A percentile compares a stretch with the other conserved stretches of the same genome.
Conservation (phyloP, 2,113 vertebrate species). For the Bubo bubo region DNA sequence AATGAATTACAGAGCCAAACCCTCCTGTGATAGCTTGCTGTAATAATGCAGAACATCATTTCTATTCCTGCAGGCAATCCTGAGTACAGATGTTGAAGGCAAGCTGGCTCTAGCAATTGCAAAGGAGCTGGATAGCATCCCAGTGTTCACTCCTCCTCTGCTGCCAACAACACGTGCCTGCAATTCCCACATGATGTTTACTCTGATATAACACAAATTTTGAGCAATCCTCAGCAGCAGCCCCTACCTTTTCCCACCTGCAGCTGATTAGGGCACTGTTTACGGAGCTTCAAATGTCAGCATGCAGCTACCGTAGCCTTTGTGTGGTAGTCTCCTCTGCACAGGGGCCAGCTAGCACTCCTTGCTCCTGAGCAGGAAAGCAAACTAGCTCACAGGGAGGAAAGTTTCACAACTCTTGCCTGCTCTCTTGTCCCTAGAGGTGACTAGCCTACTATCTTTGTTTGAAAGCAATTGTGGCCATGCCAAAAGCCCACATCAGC, state of each 20-base stretch:
- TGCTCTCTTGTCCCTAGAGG: background rate
- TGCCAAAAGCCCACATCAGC: background rate
- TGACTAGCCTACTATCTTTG: background rate
- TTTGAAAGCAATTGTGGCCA: background rate
- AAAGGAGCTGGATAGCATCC: background rate
- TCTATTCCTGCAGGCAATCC: background rate
- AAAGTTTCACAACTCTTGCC: background rate
- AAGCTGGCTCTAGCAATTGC: background rate
- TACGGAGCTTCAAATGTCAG: background rate
- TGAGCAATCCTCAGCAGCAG: background rate
- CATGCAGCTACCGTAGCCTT: background rate
- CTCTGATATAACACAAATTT: background rate
- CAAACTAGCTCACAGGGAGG: background rate
- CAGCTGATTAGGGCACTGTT: background rate
- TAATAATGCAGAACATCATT: background rate
- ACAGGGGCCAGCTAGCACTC: background rate
- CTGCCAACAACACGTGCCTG: background rate
- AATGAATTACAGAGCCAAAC: background rate
- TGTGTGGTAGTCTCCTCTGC: background rate
- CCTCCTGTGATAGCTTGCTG: background rate
- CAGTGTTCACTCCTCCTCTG: background rate
- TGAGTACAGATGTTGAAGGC: slow-evolving; percentile 26
- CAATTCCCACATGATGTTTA: background rate
- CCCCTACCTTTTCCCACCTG: background rate
- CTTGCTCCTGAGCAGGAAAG: background rate